Evolutionary conservation across 2,888 invertebrate genomes (phyloP), one percentile per base, ranked within the genome.

Genomic region (Hypsopygia costalis): DNA sequence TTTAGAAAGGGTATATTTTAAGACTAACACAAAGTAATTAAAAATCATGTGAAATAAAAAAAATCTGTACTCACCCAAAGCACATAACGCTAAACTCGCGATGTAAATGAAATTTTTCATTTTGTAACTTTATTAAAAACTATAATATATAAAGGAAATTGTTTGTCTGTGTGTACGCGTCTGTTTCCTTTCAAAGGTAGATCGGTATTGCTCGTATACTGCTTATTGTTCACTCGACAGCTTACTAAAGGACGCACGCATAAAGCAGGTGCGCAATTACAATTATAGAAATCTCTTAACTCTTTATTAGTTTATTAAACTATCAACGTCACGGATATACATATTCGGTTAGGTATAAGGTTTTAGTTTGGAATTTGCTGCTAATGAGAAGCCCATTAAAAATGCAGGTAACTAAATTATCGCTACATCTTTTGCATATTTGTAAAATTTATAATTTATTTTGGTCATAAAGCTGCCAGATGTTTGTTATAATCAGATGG

Each of bases 181-280:
- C 85, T 74, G 76, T 50, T 69, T 74, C 72, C 69, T 63, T 60
- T 54, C 76, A 72, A 73, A 80, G 80, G 78, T 78, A 76, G 79
- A 53, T 67, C 58, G 54, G 80, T 78, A 83, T 86, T 87, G 86
- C 64, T 62, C 52, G 65, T 54, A 58, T 44, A 47, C 55, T 51
- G 58, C 52, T 58, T 58, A 67, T 69, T 69, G 75, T 71, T 53
- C 53, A 55, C 57, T 1, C 62, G 66, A 58, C 59, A 63, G 54
- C 59, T 54, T 54, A 52, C 58, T 66, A 65, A 51, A 58, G 50
- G 50, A 47, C 61, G 52, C 51, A 48, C 73, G 62, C 51, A 45
- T 42, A 52, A 64, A 57, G 46, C 49, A 48, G 49, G 49, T 62
- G 64, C 64, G 47, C 44, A 46, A 48, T 36, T 9, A 7, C 10